Evolutionary conservation across 2,113 vertebrate species (phyloP), one percentile per base, ranked within the genome.

Genomic region (Myrmecobius fasciatus): DNA sequence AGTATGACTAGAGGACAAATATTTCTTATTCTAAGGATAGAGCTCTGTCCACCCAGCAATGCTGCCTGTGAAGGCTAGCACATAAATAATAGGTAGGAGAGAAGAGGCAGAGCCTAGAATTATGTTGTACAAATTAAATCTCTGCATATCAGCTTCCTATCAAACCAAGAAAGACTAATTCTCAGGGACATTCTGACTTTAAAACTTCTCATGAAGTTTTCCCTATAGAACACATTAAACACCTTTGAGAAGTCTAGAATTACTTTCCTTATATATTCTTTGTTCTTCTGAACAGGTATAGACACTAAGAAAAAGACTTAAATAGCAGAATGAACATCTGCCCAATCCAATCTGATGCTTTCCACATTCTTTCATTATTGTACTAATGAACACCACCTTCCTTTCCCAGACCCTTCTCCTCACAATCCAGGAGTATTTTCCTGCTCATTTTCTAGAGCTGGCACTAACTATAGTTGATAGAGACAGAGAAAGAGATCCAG

Each of bases 271-370:
- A 94, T 95, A 46, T 60, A 91, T 95, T 43, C 95, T 43, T 43
- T 96, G 92, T 94, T 90, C 92, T 97, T 52, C 90, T 49, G 31
- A 94, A 91, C 90, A 93, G 75, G 91, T 95, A 46, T 89, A 97
- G 93, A 92, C 7, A 48, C 10, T 53, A 91, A 94, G 96, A 95
- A 92, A 67, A 94, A 92, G 95, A 95, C 96, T 92, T 91, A 95
- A 97, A 97, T n/a, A 91, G 95, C 67, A 53, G 92, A 96, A 95
- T 95, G 95, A 97, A 94, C 91, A 97, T 96, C 90, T 96, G 91
- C 95, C 93, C 60, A 97, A 91, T 56, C 91, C 94, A 94, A 92
- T 95, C 95, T 95, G 94, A 94, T 90, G 90, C 94, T 95, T 95
- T 67, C 83, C 93, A 91, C 83, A 93, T 56, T 94, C 92, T 92